These are phyloP conservation scores for Acrobasis suavella DNA, from an alignment of 2,888 invertebrate genomes.

Conservation along the genomic window DNA sequence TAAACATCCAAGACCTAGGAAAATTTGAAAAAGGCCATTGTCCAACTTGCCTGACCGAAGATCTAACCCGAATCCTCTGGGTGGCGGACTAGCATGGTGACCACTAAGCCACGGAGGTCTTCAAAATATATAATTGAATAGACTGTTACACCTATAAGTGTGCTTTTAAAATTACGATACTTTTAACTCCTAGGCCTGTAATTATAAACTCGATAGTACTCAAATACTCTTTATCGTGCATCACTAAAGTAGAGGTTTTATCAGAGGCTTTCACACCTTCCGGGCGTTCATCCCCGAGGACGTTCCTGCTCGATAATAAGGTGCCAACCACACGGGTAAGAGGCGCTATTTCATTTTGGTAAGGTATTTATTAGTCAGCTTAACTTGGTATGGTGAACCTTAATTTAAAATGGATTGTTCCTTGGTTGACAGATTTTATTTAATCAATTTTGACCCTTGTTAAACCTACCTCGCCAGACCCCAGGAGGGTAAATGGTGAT, in stretches of 20 bases:
- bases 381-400: background rate
- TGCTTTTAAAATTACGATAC: too few species aligned
- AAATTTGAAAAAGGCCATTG: too few species aligned
- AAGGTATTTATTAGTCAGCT: constrained; percentile 2
- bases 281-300: constrained; percentile 35
- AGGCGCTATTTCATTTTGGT: constrained; percentile 13
- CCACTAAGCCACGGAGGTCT: too few species aligned
- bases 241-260: constrained; percentile 41
- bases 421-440: background rate
- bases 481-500: too few species aligned
- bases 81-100: too few species aligned
- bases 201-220: background rate
- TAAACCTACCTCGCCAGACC: too few species aligned
- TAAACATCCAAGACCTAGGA: too few species aligned
- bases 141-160: too few species aligned
- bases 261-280: constrained; percentile 41
- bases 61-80: too few species aligned
- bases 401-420: background rate
- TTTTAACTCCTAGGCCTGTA: background rate
- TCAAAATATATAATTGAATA: too few species aligned
- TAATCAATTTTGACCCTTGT: background rate
- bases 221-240: constrained; percentile 18
- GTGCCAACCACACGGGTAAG: constrained; percentile 23
- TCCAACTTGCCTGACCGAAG: too few species aligned
- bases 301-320: constrained; percentile 38